phyloP scores from a whole-genome alignment of 2,888 invertebrate genomes.

The Malachius bipustulatus region DNA sequence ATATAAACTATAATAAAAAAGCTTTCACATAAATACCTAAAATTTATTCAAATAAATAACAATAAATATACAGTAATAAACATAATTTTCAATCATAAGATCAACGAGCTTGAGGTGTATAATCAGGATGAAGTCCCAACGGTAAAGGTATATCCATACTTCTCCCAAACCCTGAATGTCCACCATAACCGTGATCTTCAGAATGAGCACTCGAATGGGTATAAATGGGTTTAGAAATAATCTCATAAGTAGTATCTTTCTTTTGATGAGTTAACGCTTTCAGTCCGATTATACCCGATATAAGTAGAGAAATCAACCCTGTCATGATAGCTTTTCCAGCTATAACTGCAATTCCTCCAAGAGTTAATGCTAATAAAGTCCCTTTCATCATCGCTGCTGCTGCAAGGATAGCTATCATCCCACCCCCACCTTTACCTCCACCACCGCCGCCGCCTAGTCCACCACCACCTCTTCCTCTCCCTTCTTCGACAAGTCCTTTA shows the following conservation, averaged over 20 bases:
- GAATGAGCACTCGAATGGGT: slow-evolving; percentile 56
- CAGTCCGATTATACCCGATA: slow-evolving; percentile 65
- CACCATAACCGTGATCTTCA: slow-evolving; percentile 40
- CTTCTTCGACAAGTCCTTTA: slow-evolving; percentile 41
- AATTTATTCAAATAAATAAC: too few relatives aligned
- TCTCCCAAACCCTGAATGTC: slow-evolving; percentile 44
- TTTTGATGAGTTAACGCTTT: slow-evolving; percentile 60
- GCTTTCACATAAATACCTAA: too few relatives aligned
- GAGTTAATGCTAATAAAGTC: slow-evolving; percentile 46
- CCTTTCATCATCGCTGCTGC: slow-evolving; percentile 46
- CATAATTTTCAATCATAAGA: too few relatives aligned
- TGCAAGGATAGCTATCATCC: too few relatives aligned
- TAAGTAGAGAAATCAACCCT: slow-evolving; percentile 63
- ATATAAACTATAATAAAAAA: too few relatives aligned
- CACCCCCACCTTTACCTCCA: slow-evolving; percentile 40
- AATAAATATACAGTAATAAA: too few relatives aligned
- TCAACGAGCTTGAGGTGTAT: too few relatives aligned
- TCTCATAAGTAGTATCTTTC: slow-evolving; percentile 68
- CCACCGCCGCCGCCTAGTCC: slow-evolving; percentile 33
- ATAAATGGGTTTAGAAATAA: slow-evolving; percentile 71
- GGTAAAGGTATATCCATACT: slow-evolving; percentile 38
- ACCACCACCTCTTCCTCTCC: slow-evolving; percentile 30
- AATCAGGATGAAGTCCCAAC: slow-evolving; percentile 37
- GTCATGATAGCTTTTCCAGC: slow-evolving; percentile 79
- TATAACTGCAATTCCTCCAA: slow-evolving; percentile 61